Base-by-base conservation (phyloP, 2,797 vertebrate genomes). In the Tauraco hartlaubi region DNA sequence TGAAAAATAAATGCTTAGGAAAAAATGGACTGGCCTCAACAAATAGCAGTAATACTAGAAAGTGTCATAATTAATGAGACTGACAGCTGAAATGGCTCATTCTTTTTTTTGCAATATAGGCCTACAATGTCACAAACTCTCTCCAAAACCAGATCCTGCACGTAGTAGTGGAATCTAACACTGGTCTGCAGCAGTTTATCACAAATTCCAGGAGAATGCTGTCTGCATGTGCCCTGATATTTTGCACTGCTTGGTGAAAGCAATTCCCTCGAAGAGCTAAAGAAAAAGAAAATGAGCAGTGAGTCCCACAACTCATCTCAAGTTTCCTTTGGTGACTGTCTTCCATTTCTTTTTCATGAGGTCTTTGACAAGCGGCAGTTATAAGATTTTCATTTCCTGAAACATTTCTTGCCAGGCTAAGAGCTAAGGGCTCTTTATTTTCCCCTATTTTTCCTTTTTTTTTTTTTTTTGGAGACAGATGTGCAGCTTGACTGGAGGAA, bases 361-460 rank as follows among this genome's bases (percentile, higher is more conserved):
- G 73, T 90, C 95, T 97, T 95, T 94, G 82, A 90, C 93, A 96
- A 95, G 58, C 29, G 76, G 88, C 92, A 83, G 54, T 95, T 94
- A 95, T 58, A 95, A 73, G 92, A 85, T 81, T 96, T 95, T 97
- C 74, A 94, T 97, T 96, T 97, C 90, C 89, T 94, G 85, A 46
- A 90, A 79, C 25, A 83, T 63, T 93, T 80, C 80, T 90, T 95
- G 51, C 68, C 46, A 69, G 67, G 22, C 18, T 69, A 93, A 91
- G 33, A 94, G 35, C 35, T 82, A 71, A 77, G 28, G 1, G 6
- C 9, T 64, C 14, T 64, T 74, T 68, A 35, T 3, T 8, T 23
- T 63, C 39, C 39, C 39, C 39, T 35, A 35, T 5, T 4, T 5
- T 13, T n/a, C 5, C 2, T 2, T 56, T 52, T 25, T 25, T 26